Evolutionary conservation across 2,113 vertebrate species (phyloP).

Genomic region (Eurystomus gularis): DNA sequence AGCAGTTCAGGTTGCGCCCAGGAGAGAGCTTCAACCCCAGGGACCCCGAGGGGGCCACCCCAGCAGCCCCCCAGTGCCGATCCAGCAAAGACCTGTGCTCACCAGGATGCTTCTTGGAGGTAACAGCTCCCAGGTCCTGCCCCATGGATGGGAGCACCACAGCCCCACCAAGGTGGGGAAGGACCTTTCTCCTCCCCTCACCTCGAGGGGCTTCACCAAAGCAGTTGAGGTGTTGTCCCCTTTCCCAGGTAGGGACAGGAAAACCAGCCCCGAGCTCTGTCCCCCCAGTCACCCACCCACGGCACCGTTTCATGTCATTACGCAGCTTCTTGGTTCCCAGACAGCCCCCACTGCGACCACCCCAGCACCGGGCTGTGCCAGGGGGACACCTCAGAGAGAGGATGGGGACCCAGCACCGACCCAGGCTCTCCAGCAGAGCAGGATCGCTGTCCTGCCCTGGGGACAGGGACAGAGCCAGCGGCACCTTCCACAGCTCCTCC

Average conservation of each 20-base stretch:
- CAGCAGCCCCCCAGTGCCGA: not conserved
- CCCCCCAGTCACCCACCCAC: accelerated
- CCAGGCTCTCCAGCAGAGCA: not conserved
- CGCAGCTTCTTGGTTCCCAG: not conserved
- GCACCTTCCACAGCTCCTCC: not conserved
- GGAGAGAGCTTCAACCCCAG: not conserved
- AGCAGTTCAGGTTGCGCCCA: not conserved
- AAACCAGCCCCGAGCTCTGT: not conserved
- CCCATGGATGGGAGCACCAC: accelerated
- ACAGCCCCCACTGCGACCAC: not conserved
- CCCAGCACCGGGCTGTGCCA: not conserved
- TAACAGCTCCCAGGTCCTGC: not conserved
- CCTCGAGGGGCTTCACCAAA: not conserved
- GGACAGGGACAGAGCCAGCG: not conserved
- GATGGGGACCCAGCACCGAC: accelerated
- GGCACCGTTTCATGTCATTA: accelerated
- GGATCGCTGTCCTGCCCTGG: not conserved
- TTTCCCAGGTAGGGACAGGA: not conserved
- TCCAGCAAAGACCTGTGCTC: not conserved
- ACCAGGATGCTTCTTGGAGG: not conserved
- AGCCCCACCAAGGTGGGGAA: not conserved
- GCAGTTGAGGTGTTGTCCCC: not conserved
- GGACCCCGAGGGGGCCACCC: accelerated
- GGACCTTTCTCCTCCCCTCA: not conserved
- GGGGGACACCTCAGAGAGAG: not conserved